These are phyloP conservation scores for Columbina picui DNA, from an alignment of 2,113 vertebrate species.

Conservation along the genomic window DNA sequence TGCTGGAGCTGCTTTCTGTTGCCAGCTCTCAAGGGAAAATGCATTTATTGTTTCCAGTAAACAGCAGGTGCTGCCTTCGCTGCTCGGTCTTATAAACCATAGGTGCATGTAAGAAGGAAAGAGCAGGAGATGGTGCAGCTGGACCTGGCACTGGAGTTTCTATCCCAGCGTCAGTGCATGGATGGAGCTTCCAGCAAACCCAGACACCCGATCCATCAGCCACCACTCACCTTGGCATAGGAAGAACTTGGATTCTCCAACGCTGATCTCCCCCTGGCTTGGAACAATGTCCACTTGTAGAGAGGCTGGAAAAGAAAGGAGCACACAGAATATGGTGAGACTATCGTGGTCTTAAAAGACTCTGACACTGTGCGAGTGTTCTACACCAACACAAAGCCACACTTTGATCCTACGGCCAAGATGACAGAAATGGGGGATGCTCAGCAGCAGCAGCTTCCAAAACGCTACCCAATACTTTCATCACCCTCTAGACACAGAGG, in stretches of 20 bases:
- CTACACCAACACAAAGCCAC: background rate
- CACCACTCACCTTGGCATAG: conserved; percentile 88
- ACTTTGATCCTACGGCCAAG: background rate
- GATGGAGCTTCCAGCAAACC: background rate
- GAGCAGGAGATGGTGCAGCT: background rate
- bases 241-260: conserved; percentile 99
- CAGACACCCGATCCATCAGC: too few relatives aligned
- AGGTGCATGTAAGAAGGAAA: background rate
- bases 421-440: background rate
- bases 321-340: background rate
- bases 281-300: conserved; percentile 95
- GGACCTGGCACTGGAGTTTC: background rate
- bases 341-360: background rate
- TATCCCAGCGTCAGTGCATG: background rate
- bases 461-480: background rate
- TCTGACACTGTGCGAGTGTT: too few relatives aligned
- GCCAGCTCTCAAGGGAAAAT: background rate
- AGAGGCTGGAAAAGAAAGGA: conserved; percentile 78
- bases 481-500: background rate
- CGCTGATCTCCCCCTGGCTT: conserved; percentile 92
- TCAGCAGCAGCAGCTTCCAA: background rate
- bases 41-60: background rate
- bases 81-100: background rate
- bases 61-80: background rate
- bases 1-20: background rate